Evolutionary conservation across 2,797 vertebrate species (phyloP).

Genomic region (Ptychobarbus kaznakovi): DNA sequence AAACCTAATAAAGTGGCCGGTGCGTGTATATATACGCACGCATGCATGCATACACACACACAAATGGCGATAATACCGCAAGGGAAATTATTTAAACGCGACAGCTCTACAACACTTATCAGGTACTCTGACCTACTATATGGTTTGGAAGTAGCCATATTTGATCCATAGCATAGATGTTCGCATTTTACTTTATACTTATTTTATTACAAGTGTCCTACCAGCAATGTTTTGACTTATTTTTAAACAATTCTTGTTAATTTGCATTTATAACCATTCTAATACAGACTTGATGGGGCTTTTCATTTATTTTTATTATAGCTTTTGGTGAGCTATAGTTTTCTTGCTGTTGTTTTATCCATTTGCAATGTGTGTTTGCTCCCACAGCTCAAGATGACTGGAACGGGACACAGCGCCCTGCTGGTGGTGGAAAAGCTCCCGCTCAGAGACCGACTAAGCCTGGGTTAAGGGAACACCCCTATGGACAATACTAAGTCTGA

Average conservation of each 20-base stretch:
- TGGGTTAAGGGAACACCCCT: slow-evolving; percentile 93
- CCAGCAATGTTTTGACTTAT: not conserved
- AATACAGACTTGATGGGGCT: not conserved
- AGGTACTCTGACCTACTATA: not conserved
- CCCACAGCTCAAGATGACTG: slow-evolving; percentile 92
- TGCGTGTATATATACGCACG: no score
- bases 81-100: no score
- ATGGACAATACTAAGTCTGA: slow-evolving; percentile 92
- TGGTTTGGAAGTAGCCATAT: not conserved
- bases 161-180: not conserved
- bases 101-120: not conserved
- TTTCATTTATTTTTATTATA: not conserved
- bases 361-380: not conserved
- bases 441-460: slow-evolving; percentile 89
- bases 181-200: not conserved
- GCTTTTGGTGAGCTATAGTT: not conserved
- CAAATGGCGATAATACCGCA: no score
- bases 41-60: no score
- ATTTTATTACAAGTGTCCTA: not conserved
- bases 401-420: slow-evolving; percentile 88
- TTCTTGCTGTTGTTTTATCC: not conserved
- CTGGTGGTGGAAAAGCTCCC: slow-evolving; percentile 82
- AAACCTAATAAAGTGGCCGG: no score
- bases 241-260: not conserved
- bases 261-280: not conserved